Evolutionary conservation across 2,797 vertebrate genomes (phyloP).

Genomic region (Anabacerthia variegaticeps): DNA sequence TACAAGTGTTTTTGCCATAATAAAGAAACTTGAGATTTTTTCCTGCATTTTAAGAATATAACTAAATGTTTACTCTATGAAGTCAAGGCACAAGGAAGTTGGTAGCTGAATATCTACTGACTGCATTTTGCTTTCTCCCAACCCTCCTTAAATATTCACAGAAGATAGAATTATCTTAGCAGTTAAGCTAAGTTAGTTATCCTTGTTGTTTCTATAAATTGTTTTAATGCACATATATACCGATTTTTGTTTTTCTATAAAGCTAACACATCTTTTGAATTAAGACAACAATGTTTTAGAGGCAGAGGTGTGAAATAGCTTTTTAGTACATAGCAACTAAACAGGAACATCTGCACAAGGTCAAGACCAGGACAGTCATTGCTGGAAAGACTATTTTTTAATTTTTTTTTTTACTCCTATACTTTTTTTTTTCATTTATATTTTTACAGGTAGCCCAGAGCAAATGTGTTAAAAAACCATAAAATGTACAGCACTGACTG

Average conservation of each 20-base stretch:
- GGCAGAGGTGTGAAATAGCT: neutral
- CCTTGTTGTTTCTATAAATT: neutral
- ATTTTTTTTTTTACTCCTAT: neutral
- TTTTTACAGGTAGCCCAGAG: neutral
- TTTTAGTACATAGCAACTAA: neutral
- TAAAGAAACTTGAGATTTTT: neutral
- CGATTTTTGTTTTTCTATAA: neutral
- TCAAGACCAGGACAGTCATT: neutral
- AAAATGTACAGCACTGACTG: neutral
- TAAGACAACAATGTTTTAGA: neutral
- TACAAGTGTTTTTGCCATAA: neutral
- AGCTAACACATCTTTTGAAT: neutral
- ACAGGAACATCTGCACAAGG: neutral
- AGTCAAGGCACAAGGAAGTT: neutral
- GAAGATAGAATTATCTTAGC: neutral
- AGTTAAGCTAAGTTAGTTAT: neutral
- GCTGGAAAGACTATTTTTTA: neutral
- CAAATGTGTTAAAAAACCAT: neutral
- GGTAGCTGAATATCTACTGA: neutral
- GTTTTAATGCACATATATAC: neutral
- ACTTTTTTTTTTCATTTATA: neutral
- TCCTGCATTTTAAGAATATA: neutral
- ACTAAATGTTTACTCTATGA: neutral
- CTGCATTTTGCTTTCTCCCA: neutral
- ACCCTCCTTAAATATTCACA: neutral